Base-by-base conservation (phyloP, 2,888 invertebrate genomes). In the Sussaba pulchella region DNA sequence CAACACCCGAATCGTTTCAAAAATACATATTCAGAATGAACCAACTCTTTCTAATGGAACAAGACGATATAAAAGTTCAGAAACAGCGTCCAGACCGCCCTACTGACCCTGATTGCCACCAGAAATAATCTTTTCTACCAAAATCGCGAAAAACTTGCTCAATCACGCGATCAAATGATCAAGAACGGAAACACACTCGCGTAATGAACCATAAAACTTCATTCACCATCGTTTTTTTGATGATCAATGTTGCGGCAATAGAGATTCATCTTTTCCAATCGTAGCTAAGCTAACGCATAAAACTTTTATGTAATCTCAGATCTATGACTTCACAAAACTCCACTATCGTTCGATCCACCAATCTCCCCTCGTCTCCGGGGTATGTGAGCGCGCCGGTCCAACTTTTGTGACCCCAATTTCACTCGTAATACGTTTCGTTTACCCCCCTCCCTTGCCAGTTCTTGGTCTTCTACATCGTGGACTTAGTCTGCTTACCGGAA, bases 281-380 rank as follows among this genome's bases (percentile, higher is more conserved):
- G 3, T 70, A 36, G 45, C 10, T 54, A 14, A 12, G 36, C 26
- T 59, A 52, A 50, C 39, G 43, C 36, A 81, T 77, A 71, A 81
- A 81, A 81, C 63, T 81, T 77, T 59, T 63, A 81, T 81, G 77
- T 64, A 81, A 81, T 81, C 69, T 52, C 14, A 54, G 14, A 66
- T 74, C 59, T 14, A 72, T 36, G 59, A 66, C 21, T 52, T 52
- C 63, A 52, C 70, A 43, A 81, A 72, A 73, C 63, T 72, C 76
- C 63, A 63, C 75, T 67, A 71, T 80, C 45, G 36, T n/a, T 54
- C 41, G 26, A n/a, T 61, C 50, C n/a, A 24, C 61, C 36, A 43
- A 39, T 26, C 17, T 50, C 57, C 21, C 19, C n/a, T n/a, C n/a
- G n/a, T n/a, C n/a, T n/a, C n/a, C n/a, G n/a, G n/a, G n/a, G n/a